Evolutionary conservation across 2,113 vertebrate genomes (phyloP).

Genomic region (Hippocampus comes): DNA sequence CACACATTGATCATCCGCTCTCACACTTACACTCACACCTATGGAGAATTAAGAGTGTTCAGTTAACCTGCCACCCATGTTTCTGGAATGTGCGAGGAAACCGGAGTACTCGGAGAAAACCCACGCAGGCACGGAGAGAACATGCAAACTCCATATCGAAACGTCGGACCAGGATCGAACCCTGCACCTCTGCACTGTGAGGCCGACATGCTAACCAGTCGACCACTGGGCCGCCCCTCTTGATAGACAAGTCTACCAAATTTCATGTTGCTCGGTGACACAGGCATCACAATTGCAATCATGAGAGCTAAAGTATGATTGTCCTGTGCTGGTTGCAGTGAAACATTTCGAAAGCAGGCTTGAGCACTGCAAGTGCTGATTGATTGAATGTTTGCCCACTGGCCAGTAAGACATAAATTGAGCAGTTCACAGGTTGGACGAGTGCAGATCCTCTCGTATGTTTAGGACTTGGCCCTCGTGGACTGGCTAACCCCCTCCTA

Average conservation of each 20-base stretch:
- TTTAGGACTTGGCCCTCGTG: conserved; percentile 57
- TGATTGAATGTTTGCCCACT: conserved; percentile 51
- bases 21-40: too few relatives aligned
- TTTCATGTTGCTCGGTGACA: not conserved
- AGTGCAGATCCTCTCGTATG: conserved; percentile 56
- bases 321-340: not conserved
- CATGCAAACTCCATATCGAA: too few relatives aligned
- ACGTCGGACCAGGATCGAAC: too few relatives aligned
- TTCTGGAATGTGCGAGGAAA: too few relatives aligned
- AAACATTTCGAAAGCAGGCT: conserved; percentile 35
- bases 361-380: conserved; percentile 49
- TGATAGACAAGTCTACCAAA: not conserved
- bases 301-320: not conserved
- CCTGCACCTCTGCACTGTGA: too few relatives aligned
- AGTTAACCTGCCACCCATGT: too few relatives aligned
- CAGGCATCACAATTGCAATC: not conserved
- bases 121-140: too few relatives aligned
- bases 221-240: not conserved
- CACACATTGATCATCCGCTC: too few relatives aligned
- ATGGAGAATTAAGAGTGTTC: too few relatives aligned
- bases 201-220: too few relatives aligned
- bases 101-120: too few relatives aligned
- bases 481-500: conserved; percentile 55
- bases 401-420: conserved; percentile 50
- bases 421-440: conserved; percentile 48